Evolutionary conservation across 2,797 vertebrate species (phyloP), one percentile per base, ranked within the genome.

Genomic region (Myiothlypis chrysogaster): DNA sequence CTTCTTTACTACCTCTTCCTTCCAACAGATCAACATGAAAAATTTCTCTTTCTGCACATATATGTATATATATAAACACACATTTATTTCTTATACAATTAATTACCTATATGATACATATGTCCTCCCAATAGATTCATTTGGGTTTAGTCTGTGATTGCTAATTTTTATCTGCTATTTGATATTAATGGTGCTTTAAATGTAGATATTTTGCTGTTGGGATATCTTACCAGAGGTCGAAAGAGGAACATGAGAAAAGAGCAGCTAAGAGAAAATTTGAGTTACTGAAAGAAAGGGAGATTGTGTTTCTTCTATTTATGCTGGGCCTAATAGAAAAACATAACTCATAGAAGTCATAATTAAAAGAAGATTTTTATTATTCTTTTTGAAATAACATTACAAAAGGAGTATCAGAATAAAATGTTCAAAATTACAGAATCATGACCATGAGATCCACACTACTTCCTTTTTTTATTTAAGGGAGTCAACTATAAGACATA

Each of bases 341-440:
- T 14, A 23, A 57, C 56, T 85, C 93, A 2, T 47, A 78, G 71
- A 93, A 94, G 68, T 41, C 44, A 37, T 71, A 57, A 85, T 80
- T 55, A 61, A 87, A 96, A 73, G 2, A 80, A 81, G 55, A 57
- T 3, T 70, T 95, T 96, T 96, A 96, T 95, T 96, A 75, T 66
- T 17, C 2, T 91, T 80, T 86, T 89, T 81, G 23, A 93, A 95
- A 65, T 72, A 66, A 84, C 32, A 84, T 84, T 85, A 93, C 88
- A 94, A 87, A 95, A 59, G 8, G 5, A 73, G 4, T 46, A 91
- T 82, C 35, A 89, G 43, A 80, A 87, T 78, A 91, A 87, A 87
- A 90, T 52, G 19, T 78, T 39, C 21, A 91, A 81, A 92, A 86
- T 93, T 79, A 95, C 89, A 92, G 18, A 61, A 80, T 60, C 28